Percentiles rank a stretch among this genome's conserved stretches.
phyloP scores from a whole-genome alignment of 2,797 vertebrate species.

The Pyrocephalus nanus region DNA sequence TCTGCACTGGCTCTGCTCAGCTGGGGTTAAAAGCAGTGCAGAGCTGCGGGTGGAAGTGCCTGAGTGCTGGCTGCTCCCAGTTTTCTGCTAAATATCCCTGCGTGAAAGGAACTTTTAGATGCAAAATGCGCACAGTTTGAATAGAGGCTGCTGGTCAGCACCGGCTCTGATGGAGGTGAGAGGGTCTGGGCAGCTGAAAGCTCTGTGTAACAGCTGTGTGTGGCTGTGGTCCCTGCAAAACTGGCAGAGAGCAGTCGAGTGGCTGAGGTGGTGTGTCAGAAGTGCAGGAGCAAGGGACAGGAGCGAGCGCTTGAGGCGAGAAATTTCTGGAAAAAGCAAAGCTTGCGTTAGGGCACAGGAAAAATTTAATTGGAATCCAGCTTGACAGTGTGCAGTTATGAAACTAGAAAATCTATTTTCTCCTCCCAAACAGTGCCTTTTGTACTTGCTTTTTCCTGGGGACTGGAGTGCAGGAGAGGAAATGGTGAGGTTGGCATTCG shows the following conservation, averaged over 20 bases:
- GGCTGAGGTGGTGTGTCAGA: neutral
- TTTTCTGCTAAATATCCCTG: neutral
- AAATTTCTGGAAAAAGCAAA: conserved; percentile 52
- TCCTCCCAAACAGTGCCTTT: neutral
- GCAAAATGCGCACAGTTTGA: neutral
- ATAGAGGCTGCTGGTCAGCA: conserved; percentile 15
- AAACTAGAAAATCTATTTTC: conserved; percentile 31
- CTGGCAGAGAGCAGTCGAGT: neutral
- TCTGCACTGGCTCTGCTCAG: conserved; percentile 28
- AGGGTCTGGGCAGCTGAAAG: conserved; percentile 24
- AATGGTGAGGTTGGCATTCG: neutral
- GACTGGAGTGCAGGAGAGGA: neutral
- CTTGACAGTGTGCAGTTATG: conserved; percentile 1
- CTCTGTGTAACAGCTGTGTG: neutral
- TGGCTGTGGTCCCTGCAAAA: neutral
- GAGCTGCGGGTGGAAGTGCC: conserved; percentile 53
- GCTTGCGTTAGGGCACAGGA: neutral
- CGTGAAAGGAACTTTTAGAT: conserved; percentile 35
- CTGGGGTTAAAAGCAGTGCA: conserved; percentile 47
- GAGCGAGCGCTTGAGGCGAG: neutral
- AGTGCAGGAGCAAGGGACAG: neutral
- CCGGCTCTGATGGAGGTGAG: neutral
- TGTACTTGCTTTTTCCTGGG: neutral
- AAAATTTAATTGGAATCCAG: conserved; percentile 15
- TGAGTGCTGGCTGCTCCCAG: conserved; percentile 40